Evolutionary conservation across 2,888 invertebrate genomes (phyloP).

Genomic region (Chromoteleia sp.): DNA sequence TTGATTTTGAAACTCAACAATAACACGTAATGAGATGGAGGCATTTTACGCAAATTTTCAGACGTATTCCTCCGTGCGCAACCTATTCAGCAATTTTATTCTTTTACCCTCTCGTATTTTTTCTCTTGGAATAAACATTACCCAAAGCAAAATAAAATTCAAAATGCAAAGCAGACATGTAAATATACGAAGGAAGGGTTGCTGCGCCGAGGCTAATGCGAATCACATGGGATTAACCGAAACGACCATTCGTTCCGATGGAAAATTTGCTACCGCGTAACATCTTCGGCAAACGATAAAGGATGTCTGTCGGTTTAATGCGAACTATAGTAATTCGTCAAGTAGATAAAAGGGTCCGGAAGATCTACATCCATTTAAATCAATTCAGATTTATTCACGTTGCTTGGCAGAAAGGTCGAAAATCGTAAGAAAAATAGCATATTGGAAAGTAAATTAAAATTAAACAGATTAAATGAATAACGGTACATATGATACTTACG

Average conservation of each 20-base stretch:
- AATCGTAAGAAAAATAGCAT: constrained; percentile 31
- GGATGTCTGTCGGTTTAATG: constrained; percentile 65
- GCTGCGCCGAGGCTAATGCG: constrained; percentile 62
- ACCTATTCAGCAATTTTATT: constrained; percentile 66
- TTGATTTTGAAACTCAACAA: constrained; percentile 43
- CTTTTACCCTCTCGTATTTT: constrained; percentile 61
- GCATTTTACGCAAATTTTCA: constrained; percentile 58
- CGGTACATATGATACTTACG: no score
- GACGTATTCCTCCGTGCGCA: constrained; percentile 45
- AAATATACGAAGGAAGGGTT: constrained; percentile 62
- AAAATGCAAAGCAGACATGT: constrained; percentile 70
- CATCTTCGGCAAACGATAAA: constrained; percentile 69
- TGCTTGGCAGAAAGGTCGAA: constrained; percentile 11
- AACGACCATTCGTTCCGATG: constrained; percentile 65
- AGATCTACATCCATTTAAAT: constrained; percentile 59
- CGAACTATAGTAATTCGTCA: constrained; percentile 68
- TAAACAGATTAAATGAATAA: constrained; percentile 1
- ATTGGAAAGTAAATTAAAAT: background rate
- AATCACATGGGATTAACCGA: constrained; percentile 70
- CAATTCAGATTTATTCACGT: constrained; percentile 65
- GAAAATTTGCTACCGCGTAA: constrained; percentile 66
- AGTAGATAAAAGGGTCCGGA: constrained; percentile 65
- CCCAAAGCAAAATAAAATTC: constrained; percentile 69
- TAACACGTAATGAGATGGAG: constrained; percentile 35
- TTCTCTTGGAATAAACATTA: constrained; percentile 66